Base-by-base conservation (phyloP, 92 coral and sea anemone genomes). In the Bergia sp. region DNA sequence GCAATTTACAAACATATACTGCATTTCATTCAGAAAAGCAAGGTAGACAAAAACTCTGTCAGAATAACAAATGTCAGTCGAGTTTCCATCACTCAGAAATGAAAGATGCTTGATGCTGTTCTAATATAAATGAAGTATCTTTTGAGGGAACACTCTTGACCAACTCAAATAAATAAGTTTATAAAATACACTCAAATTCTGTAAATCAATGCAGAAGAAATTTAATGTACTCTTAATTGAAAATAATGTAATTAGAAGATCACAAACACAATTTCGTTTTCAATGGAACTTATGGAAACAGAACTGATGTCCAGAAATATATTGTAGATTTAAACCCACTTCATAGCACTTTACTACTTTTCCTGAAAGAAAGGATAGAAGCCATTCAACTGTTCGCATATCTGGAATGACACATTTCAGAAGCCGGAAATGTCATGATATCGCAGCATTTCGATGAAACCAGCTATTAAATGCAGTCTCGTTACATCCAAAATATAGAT, bases 141-240 rank as follows among this genome's bases (percentile, higher is more conserved):
- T 1, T 7, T 16, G 2, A 39, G 29, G 69, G 29, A 6, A 61
- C 10, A 76, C 21, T 73, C 18, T 37, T 38, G 77, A 76, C 50
- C 41, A 44, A 76, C 50, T 76, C 21, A 3, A 76, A 4, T 76
- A 53, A 4, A 41, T 41, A 7, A 76, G 50, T 5, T 16, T 39
- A 4, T 16, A 38, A 76, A 20, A 49, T 21, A 79, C 66, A 49
- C 40, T 79, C 66, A 11, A 79, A n/a, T 8, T 21, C 57, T 78
- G 45, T 7, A 37, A 83, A 67, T 44, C 77, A 83, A 9, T 4
- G 55, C 66, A 44, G 74, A 42, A 49, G 45, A 41, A 80, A 89
- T 73, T 61, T 90, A 91, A 91, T 93, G 93, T 82, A 81, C 91
- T 93, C 92, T 93, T 93, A 93, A 93, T 93, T 80, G 91, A 77